Evolutionary conservation across 2,113 vertebrate species (phyloP).

Genomic region (Sminthopsis crassicaudata): DNA sequence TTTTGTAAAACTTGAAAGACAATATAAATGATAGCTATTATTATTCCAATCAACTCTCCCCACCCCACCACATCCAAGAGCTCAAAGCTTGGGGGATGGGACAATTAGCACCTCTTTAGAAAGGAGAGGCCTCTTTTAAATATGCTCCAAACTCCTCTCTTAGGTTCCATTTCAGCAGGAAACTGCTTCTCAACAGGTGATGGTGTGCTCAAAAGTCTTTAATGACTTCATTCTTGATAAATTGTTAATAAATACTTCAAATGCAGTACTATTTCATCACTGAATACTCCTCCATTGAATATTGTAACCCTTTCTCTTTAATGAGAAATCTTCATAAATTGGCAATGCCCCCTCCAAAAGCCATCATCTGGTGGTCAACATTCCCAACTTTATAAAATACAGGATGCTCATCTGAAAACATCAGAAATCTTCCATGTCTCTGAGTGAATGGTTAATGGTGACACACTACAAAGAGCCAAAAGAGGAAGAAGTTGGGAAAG

Average conservation of each 20-base stretch:
- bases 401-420: background rate
- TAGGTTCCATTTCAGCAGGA: background rate
- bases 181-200: background rate
- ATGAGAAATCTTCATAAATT: background rate
- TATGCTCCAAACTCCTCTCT: background rate
- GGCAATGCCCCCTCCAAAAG: background rate
- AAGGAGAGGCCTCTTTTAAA: background rate
- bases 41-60: background rate
- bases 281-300: background rate
- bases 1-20: background rate
- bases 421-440: background rate
- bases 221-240: background rate
- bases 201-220: background rate
- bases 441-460: background rate
- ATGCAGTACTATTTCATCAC: background rate
- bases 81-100: background rate
- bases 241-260: background rate
- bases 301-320: background rate
- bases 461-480: background rate
- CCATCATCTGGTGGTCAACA: background rate
- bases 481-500: background rate
- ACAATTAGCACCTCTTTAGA: background rate
- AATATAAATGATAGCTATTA: background rate
- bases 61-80: rapidly evolving
- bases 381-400: background rate